These are phyloP conservation scores for Eurytemora carolleeae DNA, from an alignment of 1,140 invertebrate genomes.

Conservation along the genomic window DNA sequence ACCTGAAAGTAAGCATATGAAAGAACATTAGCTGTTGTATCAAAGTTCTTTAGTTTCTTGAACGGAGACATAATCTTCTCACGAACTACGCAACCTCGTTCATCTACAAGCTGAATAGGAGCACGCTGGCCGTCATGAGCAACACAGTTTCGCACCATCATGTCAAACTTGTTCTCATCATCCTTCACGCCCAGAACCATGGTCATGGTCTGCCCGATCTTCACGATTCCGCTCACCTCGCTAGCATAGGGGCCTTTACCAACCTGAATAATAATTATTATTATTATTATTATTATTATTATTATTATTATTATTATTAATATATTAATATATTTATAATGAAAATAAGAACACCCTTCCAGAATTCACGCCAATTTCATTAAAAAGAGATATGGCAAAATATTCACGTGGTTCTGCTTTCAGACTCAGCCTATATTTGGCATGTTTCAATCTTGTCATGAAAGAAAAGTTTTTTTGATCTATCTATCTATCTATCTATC, in stretches of 20 bases:
- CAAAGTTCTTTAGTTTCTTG: conserved; percentile 89
- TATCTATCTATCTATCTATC: too few relatives aligned
- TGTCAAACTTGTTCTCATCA: conserved; percentile 85
- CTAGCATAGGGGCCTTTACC: conserved; percentile 85
- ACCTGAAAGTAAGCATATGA: conserved; percentile 71
- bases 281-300: conserved; percentile 16
- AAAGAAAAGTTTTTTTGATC: too few relatives aligned
- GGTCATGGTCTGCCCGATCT: conserved; percentile 87
- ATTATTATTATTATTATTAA: neutral
- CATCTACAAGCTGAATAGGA: conserved; percentile 76
- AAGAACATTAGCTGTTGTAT: conserved; percentile 72
- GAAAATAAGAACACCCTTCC: neutral
- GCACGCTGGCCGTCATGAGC: conserved; percentile 26
- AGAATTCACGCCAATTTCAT: neutral
- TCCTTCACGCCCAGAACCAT: conserved; percentile 88
- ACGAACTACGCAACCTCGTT: conserved; percentile 69
- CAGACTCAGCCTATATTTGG: too few relatives aligned
- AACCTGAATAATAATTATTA: conserved; percentile 27
- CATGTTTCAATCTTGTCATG: too few relatives aligned
- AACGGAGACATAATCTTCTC: conserved; percentile 82
- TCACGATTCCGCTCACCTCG: conserved; percentile 79
- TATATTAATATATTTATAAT: neutral
- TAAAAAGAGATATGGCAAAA: too few relatives aligned
- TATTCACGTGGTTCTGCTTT: too few relatives aligned
- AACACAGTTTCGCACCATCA: conserved; percentile 42